Conservation (phyloP, 1,140 invertebrate genomes). For the Drosophila tropicalis region DNA sequence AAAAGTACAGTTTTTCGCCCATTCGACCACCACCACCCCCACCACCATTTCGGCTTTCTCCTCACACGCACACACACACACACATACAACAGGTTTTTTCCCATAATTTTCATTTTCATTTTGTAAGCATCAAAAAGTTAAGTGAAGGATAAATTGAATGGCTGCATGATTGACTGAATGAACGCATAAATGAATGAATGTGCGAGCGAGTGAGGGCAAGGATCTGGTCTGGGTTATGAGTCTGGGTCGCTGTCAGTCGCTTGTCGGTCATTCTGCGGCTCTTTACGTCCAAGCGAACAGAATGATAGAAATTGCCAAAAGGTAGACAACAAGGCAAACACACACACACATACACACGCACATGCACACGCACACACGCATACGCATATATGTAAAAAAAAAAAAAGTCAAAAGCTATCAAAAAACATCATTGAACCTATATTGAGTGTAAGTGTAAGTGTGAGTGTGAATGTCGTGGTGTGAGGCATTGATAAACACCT, state of each 20-base stretch:
- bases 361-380: constrained; percentile 60
- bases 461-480: too few species aligned
- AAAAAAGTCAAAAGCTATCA: constrained; percentile 73
- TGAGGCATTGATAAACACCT: constrained; percentile 17
- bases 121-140: constrained; percentile 79
- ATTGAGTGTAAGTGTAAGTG: background rate
- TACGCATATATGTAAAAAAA: too few species aligned
- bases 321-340: constrained; percentile 33
- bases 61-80: background rate
- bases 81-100: constrained; percentile 12
- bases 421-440: constrained; percentile 58
- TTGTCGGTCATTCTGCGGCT: constrained; percentile 66
- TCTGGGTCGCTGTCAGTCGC: constrained; percentile 42
- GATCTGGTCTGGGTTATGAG: background rate
- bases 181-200: constrained; percentile 37
- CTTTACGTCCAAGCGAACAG: constrained; percentile 49
- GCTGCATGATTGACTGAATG: constrained; percentile 70
- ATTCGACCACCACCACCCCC: too few species aligned
- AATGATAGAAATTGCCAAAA: constrained; percentile 38
- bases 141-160: constrained; percentile 80
- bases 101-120: constrained; percentile 80
- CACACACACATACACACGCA: constrained; percentile 9
- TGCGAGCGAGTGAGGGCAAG: constrained; percentile 14
- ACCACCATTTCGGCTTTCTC: background rate
- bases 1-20: constrained; percentile 2